phyloP scores from a whole-genome alignment of 2,888 invertebrate species.

The Parelbella ahira region DNA sequence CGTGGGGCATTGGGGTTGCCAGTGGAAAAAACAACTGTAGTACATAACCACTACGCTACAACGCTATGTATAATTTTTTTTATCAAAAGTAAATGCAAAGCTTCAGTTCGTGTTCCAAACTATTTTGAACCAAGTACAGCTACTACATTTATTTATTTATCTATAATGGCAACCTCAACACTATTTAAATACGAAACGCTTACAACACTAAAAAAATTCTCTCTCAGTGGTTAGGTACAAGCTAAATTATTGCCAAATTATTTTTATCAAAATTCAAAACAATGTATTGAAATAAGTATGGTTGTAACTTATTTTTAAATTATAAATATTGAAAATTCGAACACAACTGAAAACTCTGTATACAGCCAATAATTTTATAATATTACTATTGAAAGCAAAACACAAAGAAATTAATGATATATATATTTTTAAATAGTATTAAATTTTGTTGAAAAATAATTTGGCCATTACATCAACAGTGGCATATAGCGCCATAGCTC shows the following conservation, averaged over 20 bases:
- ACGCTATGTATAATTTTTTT: slow-evolving; percentile 45
- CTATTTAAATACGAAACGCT: slow-evolving; percentile 51
- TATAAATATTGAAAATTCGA: too few species aligned
- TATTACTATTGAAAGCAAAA: too few species aligned
- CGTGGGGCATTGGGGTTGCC: slow-evolving; percentile 49
- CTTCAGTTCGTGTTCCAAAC: slow-evolving; percentile 43
- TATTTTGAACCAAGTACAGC: slow-evolving; percentile 35
- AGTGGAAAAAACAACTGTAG: slow-evolving; percentile 35
- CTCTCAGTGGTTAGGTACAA: slow-evolving; percentile 65
- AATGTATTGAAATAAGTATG: not conserved
- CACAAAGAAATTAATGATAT: too few species aligned
- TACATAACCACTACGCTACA: slow-evolving; percentile 43
- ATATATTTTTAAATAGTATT: too few species aligned
- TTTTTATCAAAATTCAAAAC: slow-evolving; percentile 27
- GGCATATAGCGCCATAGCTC: slow-evolving; percentile 33
- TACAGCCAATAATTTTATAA: too few species aligned
- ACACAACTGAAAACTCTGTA: too few species aligned
- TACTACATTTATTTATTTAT: slow-evolving; percentile 36
- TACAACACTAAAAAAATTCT: slow-evolving; percentile 66
- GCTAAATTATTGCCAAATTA: slow-evolving; percentile 45
- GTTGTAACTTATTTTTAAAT: too few species aligned
- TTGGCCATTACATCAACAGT: slow-evolving; percentile 20
- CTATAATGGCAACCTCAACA: slow-evolving; percentile 57
- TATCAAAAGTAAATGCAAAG: slow-evolving; percentile 67
- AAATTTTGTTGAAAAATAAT: slow-evolving; percentile 36